Evolutionary conservation across 2,888 invertebrate species (phyloP).

Genomic region (Morpho achilles): DNA sequence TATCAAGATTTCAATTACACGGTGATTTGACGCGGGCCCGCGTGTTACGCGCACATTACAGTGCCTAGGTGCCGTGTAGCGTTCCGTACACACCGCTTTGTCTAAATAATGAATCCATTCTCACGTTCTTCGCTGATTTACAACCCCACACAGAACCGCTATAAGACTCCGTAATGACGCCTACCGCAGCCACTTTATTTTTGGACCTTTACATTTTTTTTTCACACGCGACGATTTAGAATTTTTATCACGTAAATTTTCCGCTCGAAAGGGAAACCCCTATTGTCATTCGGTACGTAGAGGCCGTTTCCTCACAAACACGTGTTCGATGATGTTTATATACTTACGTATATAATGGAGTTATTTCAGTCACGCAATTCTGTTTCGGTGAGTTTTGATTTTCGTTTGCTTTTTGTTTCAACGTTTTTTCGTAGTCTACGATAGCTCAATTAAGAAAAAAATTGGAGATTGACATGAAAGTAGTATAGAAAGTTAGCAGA

Average conservation of each 20-base stretch:
- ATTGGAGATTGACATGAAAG: constrained; percentile 51
- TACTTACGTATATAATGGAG: constrained; percentile 49
- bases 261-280: constrained; percentile 75
- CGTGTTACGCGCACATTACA: constrained; percentile 19
- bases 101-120: constrained; percentile 69
- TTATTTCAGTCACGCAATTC: constrained; percentile 75
- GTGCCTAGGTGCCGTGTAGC: constrained; percentile 29
- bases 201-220: constrained; percentile 68
- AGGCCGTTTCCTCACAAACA: constrained; percentile 70
- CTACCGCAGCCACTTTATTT: constrained; percentile 74
- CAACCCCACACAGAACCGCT: constrained; percentile 58
- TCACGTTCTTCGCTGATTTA: constrained; percentile 72
- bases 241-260: constrained; percentile 79
- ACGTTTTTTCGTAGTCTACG: constrained; percentile 41
- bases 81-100: constrained; percentile 39
- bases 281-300: constrained; percentile 71
- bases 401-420: constrained; percentile 43
- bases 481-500: constrained; percentile 1
- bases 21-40: constrained; percentile 17
- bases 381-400: constrained; percentile 55
- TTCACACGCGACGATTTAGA: constrained; percentile 73
- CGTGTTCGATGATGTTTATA: constrained; percentile 62
- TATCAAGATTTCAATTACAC: constrained; percentile 28
- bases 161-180: constrained; percentile 69
- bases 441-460: constrained; percentile 52